phyloP scores from a whole-genome alignment of 2,888 invertebrate species.

The Calliscelio sp. region DNA sequence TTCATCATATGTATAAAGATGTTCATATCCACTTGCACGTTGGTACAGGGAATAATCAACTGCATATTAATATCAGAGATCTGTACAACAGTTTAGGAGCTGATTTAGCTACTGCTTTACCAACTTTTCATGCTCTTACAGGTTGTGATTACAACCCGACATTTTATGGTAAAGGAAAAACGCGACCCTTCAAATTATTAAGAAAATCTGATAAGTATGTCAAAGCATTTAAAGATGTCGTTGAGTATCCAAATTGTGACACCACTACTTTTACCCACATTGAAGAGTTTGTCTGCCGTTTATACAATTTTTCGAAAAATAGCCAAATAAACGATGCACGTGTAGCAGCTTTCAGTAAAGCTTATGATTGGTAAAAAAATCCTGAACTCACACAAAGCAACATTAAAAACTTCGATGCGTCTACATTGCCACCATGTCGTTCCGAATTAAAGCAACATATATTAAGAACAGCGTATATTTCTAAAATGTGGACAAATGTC shows the following conservation, averaged over 20 bases:
- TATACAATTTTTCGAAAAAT: not conserved
- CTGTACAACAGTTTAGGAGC: conserved; percentile 54
- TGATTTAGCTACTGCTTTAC: conserved; percentile 48
- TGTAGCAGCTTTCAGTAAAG: not conserved
- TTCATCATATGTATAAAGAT: conserved; percentile 52
- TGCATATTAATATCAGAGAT: conserved; percentile 49
- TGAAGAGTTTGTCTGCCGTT: conserved; percentile 20
- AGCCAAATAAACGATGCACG: conserved; percentile 13
- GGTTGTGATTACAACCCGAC: conserved; percentile 74
- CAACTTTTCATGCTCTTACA: conserved; percentile 74
- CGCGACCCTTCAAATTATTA: conserved; percentile 52
- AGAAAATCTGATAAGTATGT: conserved; percentile 32
- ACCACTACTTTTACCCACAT: not conserved
- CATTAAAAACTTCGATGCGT: conserved; percentile 44
- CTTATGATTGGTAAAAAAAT: conserved; percentile 5
- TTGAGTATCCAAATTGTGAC: conserved; percentile 14
- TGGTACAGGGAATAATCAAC: conserved; percentile 33
- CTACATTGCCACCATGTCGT: conserved; percentile 57
- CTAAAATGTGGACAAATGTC: conserved; percentile 25
- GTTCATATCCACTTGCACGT: conserved; percentile 39
- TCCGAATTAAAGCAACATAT: conserved; percentile 70
- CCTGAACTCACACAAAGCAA: conserved; percentile 1
- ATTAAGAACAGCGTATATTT: conserved; percentile 70
- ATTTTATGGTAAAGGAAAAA: conserved; percentile 73
- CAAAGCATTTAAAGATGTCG: conserved; percentile 39